These are phyloP conservation scores for Rhagologus leucostigma DNA, from an alignment of 2,113 vertebrate species.

Conservation along the genomic window DNA sequence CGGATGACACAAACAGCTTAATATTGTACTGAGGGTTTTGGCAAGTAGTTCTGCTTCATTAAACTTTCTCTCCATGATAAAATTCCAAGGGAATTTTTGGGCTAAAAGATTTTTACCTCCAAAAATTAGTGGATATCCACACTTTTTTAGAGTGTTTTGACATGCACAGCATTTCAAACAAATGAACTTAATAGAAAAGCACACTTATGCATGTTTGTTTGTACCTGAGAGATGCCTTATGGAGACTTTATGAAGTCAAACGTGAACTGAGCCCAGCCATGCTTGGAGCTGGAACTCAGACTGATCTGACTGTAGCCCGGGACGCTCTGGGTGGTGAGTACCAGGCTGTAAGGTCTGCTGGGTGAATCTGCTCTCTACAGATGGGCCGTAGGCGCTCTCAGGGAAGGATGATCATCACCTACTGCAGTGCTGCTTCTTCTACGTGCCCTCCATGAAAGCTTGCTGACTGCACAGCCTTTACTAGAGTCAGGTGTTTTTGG, in stretches of 20 bases:
- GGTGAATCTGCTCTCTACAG: neutral
- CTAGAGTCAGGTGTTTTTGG: neutral
- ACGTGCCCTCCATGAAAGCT: accelerated
- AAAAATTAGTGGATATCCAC: conserved; percentile 29
- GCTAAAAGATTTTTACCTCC: conserved; percentile 38
- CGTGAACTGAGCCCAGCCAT: neutral
- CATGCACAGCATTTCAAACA: neutral
- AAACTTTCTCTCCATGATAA: conserved; percentile 25
- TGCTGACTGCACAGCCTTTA: neutral
- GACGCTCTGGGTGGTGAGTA: neutral
- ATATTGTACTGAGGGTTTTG: conserved; percentile 10
- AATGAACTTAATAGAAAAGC: neutral
- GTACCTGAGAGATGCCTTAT: neutral
- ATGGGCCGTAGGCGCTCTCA: neutral
- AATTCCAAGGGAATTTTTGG: conserved; percentile 40
- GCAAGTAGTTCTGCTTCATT: conserved; percentile 49
- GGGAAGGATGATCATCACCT: neutral
- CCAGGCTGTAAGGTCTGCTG: neutral
- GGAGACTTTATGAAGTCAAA: neutral
- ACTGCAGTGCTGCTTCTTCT: neutral
- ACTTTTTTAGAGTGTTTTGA: neutral
- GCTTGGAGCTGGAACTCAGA: neutral
- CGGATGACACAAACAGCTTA: conserved; percentile 33
- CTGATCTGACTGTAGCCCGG: neutral
- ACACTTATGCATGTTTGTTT: neutral